Conservation (phyloP, 2,113 vertebrate genomes). For the Choloepus hoffmanni region DNA sequence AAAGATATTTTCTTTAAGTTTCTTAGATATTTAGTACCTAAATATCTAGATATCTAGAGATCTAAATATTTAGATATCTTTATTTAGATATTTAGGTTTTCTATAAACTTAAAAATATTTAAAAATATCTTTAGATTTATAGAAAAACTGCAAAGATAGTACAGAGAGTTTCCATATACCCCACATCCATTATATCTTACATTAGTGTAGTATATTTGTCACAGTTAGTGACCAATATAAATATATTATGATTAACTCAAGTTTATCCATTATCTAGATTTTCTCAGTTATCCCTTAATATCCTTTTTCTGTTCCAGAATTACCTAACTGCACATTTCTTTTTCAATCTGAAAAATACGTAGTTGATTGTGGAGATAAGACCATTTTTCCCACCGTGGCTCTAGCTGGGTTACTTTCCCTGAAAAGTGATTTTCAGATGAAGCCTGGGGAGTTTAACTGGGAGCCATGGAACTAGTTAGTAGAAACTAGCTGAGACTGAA, state of each 20-base stretch:
- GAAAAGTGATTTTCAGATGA: neutral
- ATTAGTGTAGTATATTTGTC: neutral
- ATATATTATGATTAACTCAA: neutral
- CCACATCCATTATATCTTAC: neutral
- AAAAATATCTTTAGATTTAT: neutral
- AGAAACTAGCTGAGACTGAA: neutral
- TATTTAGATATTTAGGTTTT: no score
- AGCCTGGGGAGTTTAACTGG: neutral
- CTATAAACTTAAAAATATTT: neutral
- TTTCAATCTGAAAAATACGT: neutral
- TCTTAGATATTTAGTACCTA: no score
- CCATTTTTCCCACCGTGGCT: neutral
- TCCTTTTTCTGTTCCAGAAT: neutral
- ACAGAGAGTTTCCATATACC: neutral
- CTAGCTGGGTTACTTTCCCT: neutral
- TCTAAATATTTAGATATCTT: no score
- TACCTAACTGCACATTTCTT: neutral
- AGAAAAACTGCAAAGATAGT: neutral
- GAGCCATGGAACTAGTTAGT: neutral
- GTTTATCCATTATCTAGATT: neutral
- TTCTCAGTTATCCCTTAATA: neutral
- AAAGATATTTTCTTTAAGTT: no score
- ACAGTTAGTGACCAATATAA: neutral
- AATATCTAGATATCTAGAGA: no score
- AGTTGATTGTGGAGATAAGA: rapidly evolving